Conservation (phyloP, 2,888 invertebrate species). For the Agrypnus murinus region DNA sequence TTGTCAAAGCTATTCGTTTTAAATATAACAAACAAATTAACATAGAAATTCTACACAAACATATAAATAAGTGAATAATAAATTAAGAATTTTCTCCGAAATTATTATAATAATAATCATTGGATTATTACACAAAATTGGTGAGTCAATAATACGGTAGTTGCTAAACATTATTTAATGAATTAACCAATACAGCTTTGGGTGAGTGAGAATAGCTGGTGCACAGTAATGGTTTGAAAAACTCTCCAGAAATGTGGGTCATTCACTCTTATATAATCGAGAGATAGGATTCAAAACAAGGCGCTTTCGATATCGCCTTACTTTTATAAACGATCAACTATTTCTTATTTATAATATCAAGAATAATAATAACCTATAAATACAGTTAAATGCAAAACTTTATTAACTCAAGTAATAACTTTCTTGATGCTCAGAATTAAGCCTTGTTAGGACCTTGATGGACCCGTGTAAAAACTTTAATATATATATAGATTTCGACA, state of each 20-base stretch:
- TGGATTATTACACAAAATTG: constrained; percentile 8
- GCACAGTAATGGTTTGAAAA: constrained; percentile 22
- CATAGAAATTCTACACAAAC: background rate
- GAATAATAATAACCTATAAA: no score
- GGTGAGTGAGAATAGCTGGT: constrained; percentile 31
- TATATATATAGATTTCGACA: background rate
- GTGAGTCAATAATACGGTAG: constrained; percentile 21
- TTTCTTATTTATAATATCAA: background rate
- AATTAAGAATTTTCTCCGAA: constrained; percentile 11
- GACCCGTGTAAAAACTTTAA: background rate
- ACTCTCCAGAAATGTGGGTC: constrained; percentile 33
- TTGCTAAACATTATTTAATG: constrained; percentile 26
- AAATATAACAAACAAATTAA: no score
- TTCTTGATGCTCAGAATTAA: background rate
- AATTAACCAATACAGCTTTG: constrained; percentile 35
- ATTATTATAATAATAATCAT: constrained; percentile 11
- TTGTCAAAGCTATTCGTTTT: no score
- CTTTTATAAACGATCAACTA: constrained; percentile 18
- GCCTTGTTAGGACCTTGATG: background rate
- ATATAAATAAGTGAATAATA: background rate
- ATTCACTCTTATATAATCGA: constrained; percentile 38
- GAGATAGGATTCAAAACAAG: constrained; percentile 41
- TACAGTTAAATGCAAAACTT: background rate
- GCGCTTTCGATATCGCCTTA: constrained; percentile 36
- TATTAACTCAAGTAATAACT: no score